Base-by-base conservation (phyloP, 1,140 invertebrate species). In the Acromyrmex echinatior region DNA sequence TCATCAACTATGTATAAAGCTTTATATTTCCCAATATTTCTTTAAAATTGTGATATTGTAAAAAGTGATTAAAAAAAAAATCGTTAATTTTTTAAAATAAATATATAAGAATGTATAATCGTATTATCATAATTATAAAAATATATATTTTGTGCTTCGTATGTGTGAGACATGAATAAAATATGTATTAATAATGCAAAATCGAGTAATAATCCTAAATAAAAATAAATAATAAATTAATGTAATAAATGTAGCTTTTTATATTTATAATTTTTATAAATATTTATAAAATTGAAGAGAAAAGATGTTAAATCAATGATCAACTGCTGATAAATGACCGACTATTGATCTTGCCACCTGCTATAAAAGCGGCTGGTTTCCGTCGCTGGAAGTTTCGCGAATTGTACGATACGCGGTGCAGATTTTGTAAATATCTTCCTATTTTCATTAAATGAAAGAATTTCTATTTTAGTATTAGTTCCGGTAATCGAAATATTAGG, bases 401-500 rank as follows among this genome's bases (percentile, higher is more conserved):
- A 31, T 66, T 65, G 18, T 31, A 49, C 45, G 18, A 66, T 28
- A 14, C 18, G 12, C 25, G 68, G 14, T 63, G 35, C 21, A 4
- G 12, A 79, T 66, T 56, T 56, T 56, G 10, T 14, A 1, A 14
- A 58, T 6, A 78, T 53, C 51, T 3, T 49, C 16, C n/a, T 49
- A 65, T 86, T 79, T 86, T 18, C 25, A 12, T 68, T 68, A 4
- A 62, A 49, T 82, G 18, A 53, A 49, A 16, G 25, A 63, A 70
- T 53, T 31, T 82, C 0, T 18, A 25, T 68, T 51, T 2, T 12
- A 39, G n/a, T 39, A 56, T 3, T 16, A 78, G 14, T 51, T 88
- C 92, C 92, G 82, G 74, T 87, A 89, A 89, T 96, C 90, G 25
- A 96, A 31, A 31, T 31, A 31, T 31, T 31, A 31, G 3, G 28